Conservation (phyloP, 2,113 vertebrate species). For the Chaetodon trifascialis region DNA sequence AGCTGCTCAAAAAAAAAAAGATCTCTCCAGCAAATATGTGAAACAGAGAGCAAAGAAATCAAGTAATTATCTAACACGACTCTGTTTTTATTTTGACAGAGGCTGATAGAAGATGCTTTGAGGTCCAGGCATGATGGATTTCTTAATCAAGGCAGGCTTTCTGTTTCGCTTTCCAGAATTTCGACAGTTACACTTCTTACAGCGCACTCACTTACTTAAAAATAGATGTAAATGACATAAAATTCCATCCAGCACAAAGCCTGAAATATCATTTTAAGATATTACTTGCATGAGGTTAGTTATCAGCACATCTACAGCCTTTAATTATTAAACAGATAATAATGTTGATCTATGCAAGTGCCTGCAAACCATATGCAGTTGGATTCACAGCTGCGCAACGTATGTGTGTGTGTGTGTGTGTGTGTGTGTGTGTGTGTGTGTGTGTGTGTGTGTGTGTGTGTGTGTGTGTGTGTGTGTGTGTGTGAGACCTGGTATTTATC, state of each 20-base stretch:
- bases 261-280: constrained; percentile 43
- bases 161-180: constrained; percentile 17
- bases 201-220: neutral
- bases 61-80: neutral
- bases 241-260: constrained; percentile 27
- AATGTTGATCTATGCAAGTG: constrained; percentile 29
- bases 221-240: constrained; percentile 3
- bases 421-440: too few relatives aligned
- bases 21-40: neutral
- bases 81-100: neutral
- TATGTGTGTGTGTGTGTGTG: constrained; percentile 9
- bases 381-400: neutral
- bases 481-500: too few relatives aligned
- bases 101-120: neutral
- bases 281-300: constrained; percentile 25
- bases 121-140: constrained; percentile 15
- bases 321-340: constrained; percentile 72
- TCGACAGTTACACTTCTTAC: neutral
- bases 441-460: constrained; percentile 8
- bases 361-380: constrained; percentile 19
- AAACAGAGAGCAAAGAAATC: neutral
- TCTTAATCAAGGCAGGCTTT: constrained; percentile 27
- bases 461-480: neutral
- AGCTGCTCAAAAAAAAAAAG: neutral
- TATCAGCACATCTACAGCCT: constrained; percentile 44